A percentile compares a stretch with the other conserved stretches of the same genome.
These are phyloP conservation scores for Eupleurogrammus muticus DNA, from an alignment of 2,797 vertebrate genomes.

Conservation along the genomic window DNA sequence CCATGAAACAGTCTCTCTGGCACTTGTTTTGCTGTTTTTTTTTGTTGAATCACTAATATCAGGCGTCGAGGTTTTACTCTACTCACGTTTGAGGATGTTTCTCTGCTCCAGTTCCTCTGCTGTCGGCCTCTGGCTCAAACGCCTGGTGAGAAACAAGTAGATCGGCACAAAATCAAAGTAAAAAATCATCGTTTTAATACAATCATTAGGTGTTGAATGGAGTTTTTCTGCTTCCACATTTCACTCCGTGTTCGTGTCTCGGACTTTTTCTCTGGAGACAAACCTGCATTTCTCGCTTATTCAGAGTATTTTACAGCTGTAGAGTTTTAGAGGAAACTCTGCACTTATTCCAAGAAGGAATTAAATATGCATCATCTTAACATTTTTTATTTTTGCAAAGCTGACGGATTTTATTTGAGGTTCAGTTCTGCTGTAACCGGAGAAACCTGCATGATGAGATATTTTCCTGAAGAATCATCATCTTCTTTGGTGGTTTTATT, in stretches of 20 bases:
- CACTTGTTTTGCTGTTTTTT: background rate
- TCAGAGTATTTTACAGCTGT: conserved; percentile 11
- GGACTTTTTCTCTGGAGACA: conserved; percentile 4
- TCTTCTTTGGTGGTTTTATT: too few relatives aligned
- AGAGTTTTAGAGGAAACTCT: conserved; percentile 24
- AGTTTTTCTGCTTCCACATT: conserved; percentile 5
- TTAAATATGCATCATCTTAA: conserved; percentile 31
- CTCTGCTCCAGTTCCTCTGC: conserved; percentile 98
- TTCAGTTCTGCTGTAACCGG: too few relatives aligned
- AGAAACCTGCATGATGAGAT: too few relatives aligned
- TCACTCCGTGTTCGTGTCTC: conserved; percentile 25
- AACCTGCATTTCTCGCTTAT: too few relatives aligned
- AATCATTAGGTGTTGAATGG: too few relatives aligned
- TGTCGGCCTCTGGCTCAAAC: conserved; percentile 97
- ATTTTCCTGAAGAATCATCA: too few relatives aligned
- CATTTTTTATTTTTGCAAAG: background rate
- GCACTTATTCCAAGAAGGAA: conserved; percentile 26
- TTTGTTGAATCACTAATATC: too few relatives aligned
- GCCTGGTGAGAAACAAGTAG: conserved; percentile 85
- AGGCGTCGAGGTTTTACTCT: conserved; percentile 4
- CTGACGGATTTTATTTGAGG: conserved; percentile 9
- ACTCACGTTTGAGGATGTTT: conserved; percentile 99
- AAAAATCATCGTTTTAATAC: too few relatives aligned
- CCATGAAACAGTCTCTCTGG: conserved; percentile 58
- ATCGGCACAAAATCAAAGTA: conserved; percentile 45